Percentiles rank a stretch among this genome's conserved stretches.
phyloP scores from a whole-genome alignment of 2,113 vertebrate genomes.

The Myiozetetes cayanensis region DNA sequence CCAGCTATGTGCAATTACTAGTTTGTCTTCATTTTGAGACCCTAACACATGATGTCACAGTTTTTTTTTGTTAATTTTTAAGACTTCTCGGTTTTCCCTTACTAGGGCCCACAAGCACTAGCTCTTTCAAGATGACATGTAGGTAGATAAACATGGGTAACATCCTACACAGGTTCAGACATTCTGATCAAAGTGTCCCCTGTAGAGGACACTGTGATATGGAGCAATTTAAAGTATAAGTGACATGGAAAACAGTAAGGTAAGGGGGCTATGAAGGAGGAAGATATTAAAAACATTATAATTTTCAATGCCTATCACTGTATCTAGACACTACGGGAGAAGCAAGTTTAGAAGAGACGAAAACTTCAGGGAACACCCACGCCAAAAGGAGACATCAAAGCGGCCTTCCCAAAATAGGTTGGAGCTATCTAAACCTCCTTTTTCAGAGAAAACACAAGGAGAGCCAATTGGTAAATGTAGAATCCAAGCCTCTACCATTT shows the following conservation, averaged over 20 bases:
- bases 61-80: background rate
- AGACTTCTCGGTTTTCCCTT: background rate
- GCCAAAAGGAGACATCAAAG: background rate
- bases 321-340: background rate
- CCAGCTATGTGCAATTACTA: fast-evolving
- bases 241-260: background rate
- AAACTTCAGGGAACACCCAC: background rate
- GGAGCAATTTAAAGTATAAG: background rate
- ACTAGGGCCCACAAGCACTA: background rate
- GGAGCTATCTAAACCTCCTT: background rate
- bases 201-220: background rate
- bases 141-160: background rate
- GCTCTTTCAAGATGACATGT: background rate
- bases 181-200: background rate
- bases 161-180: background rate
- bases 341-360: background rate
- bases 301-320: background rate
- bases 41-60: background rate
- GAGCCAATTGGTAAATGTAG: background rate
- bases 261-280: background rate
- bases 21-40: background rate
- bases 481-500: background rate
- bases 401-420: background rate
- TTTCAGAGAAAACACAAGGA: background rate
- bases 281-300: background rate